Conservation (phyloP, 2,113 vertebrate species). For the Pituophis catenifer region DNA sequence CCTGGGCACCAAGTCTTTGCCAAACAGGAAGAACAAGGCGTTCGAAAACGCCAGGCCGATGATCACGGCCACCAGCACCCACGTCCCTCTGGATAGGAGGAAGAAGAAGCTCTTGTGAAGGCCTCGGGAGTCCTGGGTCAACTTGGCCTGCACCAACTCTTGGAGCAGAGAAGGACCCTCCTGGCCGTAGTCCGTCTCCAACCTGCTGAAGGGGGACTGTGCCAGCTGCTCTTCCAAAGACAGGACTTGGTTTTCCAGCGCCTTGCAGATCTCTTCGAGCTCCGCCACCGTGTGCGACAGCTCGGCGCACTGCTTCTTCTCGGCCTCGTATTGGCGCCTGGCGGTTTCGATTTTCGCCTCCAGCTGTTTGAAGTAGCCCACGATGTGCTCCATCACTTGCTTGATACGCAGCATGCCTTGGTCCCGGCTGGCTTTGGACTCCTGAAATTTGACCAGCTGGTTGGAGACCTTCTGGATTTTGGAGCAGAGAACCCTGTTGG, state of each 20-base stretch:
- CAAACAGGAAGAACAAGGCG: fast-evolving
- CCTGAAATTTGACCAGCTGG: not conserved
- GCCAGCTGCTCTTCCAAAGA: not conserved
- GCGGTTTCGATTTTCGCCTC: not conserved
- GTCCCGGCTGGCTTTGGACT: fast-evolving
- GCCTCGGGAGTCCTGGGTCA: not conserved
- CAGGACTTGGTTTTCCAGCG: slow-evolving; percentile 2
- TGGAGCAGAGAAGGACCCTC: not conserved
- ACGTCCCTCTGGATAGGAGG: not conserved
- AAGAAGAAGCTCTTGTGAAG: not conserved
- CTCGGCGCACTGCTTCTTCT: not conserved
- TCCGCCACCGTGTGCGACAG: not conserved
- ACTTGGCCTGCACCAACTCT: not conserved
- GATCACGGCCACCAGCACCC: fast-evolving
- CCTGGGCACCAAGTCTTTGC: not conserved
- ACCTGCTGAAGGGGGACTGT: not conserved
- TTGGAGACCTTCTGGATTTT: not conserved
- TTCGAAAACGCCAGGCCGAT: not conserved
- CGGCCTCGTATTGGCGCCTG: not conserved
- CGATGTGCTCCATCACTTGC: not conserved
- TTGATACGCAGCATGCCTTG: not conserved
- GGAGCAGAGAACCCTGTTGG: not conserved
- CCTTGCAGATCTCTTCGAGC: slow-evolving; percentile 39
- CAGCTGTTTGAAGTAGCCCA: slow-evolving; percentile 1
- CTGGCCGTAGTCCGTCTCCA: not conserved